phyloP scores from a whole-genome alignment of 92 coral and sea anemone species.

The Parazoanthus darwini region DNA sequence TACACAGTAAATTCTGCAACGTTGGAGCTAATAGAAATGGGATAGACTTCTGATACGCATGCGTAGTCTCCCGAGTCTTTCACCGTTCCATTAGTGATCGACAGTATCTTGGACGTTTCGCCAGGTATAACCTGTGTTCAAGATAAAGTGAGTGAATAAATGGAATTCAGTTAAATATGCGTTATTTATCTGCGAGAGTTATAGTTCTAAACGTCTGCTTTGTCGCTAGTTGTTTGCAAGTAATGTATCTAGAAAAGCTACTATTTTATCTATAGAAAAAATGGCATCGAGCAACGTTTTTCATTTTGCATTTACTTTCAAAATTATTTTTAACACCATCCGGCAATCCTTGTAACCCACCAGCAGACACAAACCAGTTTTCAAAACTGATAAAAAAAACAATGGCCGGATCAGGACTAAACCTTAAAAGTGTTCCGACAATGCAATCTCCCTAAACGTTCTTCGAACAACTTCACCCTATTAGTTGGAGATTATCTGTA shows the following conservation, averaged over 20 bases:
- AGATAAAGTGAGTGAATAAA: too few species aligned
- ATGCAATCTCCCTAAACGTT: too few species aligned
- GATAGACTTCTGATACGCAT: slow-evolving; percentile 50
- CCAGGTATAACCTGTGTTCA: slow-evolving; percentile 44
- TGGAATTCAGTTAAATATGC: neutral
- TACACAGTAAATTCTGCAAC: slow-evolving; percentile 49
- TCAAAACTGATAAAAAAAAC: too few species aligned
- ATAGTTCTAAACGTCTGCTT: too few species aligned
- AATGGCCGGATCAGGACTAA: too few species aligned
- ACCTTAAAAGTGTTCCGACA: too few species aligned
- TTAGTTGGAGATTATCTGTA: too few species aligned
- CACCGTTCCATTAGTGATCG: slow-evolving; percentile 50
- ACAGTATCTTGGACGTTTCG: slow-evolving; percentile 29
- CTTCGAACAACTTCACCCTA: too few species aligned
- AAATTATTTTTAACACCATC: too few species aligned
- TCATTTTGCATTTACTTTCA: too few species aligned
- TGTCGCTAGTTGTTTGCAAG: neutral
- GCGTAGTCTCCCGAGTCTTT: slow-evolving; percentile 59
- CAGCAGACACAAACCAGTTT: neutral
- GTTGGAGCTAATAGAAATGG: slow-evolving; percentile 49
- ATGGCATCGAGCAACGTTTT: too few species aligned
- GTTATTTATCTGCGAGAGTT: neutral
- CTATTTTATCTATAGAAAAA: neutral
- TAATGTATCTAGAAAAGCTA: too few species aligned
- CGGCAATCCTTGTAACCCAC: neutral